These are phyloP conservation scores for Nephrotoma flavescens DNA, from an alignment of 2,888 invertebrate species.

Conservation along the genomic window DNA sequence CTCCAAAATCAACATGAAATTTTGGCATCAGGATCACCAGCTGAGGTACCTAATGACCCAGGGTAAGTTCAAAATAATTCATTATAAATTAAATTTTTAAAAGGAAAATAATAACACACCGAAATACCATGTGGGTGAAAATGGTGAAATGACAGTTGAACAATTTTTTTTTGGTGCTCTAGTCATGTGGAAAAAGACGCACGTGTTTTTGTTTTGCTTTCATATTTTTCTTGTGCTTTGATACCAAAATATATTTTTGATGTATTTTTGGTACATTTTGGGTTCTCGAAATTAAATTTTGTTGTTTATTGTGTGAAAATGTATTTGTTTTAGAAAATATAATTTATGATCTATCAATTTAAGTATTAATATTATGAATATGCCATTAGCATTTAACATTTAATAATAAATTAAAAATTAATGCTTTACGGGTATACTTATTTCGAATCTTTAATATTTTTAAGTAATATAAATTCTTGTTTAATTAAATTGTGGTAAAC, in stretches of 20 bases:
- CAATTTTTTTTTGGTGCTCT: not conserved
- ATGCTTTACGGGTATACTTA: no score
- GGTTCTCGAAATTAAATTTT: not conserved
- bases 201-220: not conserved
- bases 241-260: not conserved
- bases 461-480: no score
- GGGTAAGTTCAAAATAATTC: slow-evolving; percentile 47
- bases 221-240: not conserved
- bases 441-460: no score
- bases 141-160: not conserved
- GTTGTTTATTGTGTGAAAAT: not conserved
- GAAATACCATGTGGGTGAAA: not conserved
- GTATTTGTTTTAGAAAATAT: not conserved
- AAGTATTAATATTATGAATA: not conserved
- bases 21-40: slow-evolving; percentile 61
- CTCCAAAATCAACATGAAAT: slow-evolving; percentile 45
- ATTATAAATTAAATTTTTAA: slow-evolving; percentile 3
- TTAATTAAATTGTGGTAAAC: no score
- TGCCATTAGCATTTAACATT: no score
- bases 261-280: not conserved
- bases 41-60: slow-evolving; percentile 89
- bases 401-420: no score
- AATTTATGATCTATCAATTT: not conserved
- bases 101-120: not conserved
- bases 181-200: not conserved